Base-by-base conservation (phyloP, 2,797 vertebrate genomes). In the Columba guinea region DNA sequence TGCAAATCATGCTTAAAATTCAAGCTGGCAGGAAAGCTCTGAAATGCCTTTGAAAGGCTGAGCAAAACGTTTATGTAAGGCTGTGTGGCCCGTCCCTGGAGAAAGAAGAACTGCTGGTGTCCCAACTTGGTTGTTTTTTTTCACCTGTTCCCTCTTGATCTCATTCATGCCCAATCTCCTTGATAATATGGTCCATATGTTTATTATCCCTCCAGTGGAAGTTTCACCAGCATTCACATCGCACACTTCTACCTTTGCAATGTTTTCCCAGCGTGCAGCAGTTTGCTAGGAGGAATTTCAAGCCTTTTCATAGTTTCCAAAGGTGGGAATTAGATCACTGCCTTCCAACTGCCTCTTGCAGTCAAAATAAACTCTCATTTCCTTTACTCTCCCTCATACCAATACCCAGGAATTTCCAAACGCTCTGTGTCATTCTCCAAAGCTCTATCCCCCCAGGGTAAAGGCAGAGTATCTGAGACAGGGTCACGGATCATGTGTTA, bases 1-100 rank as follows among this genome's bases (percentile, higher is more conserved):
- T 95, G 82, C 90, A 96, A 96, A 95, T 87, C 71, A n/a, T 13
- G 65, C 89, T 93, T 82, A 94, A 95, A 96, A 96, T 94, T 88
- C 78, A 89, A 87, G 56, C 81, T 87, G 88, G 23, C 68, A 82
- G 82, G 88, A 82, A 62, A 89, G 41, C 82, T 94, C 94, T 80
- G 90, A 91, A 91, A 92, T 32, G 22, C 63, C 77, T 94, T 91
- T 94, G 89, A 96, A 93, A 90, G 49, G 34, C 32, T 88, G 90
- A 95, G 77, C 48, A 88, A 90, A 95, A 80, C 78, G 56, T 93
- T 94, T 91, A 49, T 63, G 15, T 79, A 64, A 59, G 49, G 41
- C 68, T 78, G 27, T 13, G n/a, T 4, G 5, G 77, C 59, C 37
- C 2, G 0, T 84, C 64, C 86, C 77, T 16, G 49, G 67, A 84